Conservation (phyloP, 2,113 vertebrate species). For the Anhinga rufa region DNA sequence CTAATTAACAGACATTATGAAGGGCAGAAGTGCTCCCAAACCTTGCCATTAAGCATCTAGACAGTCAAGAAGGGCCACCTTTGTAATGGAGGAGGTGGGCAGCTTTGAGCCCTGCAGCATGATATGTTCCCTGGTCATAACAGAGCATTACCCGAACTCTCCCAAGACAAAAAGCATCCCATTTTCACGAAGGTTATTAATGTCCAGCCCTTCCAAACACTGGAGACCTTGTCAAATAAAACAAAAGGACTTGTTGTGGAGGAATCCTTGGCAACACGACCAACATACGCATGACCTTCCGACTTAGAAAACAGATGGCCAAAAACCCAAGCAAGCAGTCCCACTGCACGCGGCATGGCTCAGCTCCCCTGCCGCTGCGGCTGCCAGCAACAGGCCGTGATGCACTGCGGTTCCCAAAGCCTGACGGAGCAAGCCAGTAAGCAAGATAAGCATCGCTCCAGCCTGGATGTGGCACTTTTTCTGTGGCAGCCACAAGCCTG, state of each 20-base stretch:
- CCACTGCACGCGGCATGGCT: rapidly evolving
- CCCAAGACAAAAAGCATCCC: background rate
- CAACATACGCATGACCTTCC: background rate
- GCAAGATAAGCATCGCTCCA: background rate
- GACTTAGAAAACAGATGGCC: constrained; percentile 5
- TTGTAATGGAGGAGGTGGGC: background rate
- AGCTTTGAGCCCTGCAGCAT: rapidly evolving
- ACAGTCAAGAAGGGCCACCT: background rate
- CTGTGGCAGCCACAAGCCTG: background rate
- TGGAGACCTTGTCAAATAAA: constrained; percentile 32
- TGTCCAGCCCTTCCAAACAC: background rate
- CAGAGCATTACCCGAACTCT: background rate
- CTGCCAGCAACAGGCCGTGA: rapidly evolving
- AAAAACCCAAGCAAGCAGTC: background rate
- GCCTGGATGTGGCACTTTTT: background rate
- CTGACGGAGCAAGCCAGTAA: background rate
- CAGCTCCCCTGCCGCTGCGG: background rate
- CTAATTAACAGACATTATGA: background rate
- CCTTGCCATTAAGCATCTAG: background rate
- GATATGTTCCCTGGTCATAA: background rate
- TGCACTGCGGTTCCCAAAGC: rapidly evolving
- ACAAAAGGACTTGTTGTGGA: constrained; percentile 22
- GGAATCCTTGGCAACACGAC: constrained; percentile 8
- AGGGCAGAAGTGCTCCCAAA: background rate
- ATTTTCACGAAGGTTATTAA: background rate